Percentiles rank a stretch among this genome's conserved stretches.
phyloP scores from a whole-genome alignment of 2,888 invertebrate genomes.

The Dexiosoma caninum region DNA sequence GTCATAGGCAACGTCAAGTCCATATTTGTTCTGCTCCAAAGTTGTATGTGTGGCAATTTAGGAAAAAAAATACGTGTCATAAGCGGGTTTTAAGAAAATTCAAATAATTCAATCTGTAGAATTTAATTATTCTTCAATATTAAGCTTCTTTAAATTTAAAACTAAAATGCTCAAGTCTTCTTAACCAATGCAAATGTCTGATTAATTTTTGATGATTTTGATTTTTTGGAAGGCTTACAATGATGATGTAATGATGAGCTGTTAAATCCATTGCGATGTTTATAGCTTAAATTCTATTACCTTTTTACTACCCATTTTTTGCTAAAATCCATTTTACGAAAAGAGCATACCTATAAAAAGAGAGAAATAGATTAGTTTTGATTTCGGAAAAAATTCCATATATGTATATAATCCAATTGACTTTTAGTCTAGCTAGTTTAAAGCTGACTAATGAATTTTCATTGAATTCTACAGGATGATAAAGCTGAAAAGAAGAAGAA shows the following conservation, averaged over 20 bases:
- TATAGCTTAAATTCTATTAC: constrained; percentile 25
- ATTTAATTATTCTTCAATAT: too few species aligned
- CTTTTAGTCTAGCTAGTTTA: too few species aligned
- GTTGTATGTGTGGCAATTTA: too few species aligned
- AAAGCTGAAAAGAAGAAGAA: constrained; percentile 47
- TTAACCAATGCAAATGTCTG: constrained; percentile 28
- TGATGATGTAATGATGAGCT: constrained; percentile 44
- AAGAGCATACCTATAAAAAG: constrained; percentile 37
- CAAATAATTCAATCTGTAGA: too few species aligned
- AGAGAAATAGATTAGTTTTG: constrained; percentile 62
- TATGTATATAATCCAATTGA: background rate
- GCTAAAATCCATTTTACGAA: background rate
- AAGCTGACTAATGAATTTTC: background rate
- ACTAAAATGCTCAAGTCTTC: constrained; percentile 26
- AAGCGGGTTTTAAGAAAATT: too few species aligned
- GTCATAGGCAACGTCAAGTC: too few species aligned
- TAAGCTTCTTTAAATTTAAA: background rate
- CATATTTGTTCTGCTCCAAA: too few species aligned
- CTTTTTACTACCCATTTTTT: background rate
- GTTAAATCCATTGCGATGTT: constrained; percentile 48
- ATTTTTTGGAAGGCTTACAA: constrained; percentile 33
- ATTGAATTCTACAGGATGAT: background rate
- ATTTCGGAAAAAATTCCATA: too few species aligned
- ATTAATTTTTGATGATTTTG: constrained; percentile 20
- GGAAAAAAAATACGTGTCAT: too few species aligned